Evolutionary conservation across 2,113 vertebrate genomes (phyloP), one percentile per base, ranked within the genome.

Genomic region (Oryzias melastigma): DNA sequence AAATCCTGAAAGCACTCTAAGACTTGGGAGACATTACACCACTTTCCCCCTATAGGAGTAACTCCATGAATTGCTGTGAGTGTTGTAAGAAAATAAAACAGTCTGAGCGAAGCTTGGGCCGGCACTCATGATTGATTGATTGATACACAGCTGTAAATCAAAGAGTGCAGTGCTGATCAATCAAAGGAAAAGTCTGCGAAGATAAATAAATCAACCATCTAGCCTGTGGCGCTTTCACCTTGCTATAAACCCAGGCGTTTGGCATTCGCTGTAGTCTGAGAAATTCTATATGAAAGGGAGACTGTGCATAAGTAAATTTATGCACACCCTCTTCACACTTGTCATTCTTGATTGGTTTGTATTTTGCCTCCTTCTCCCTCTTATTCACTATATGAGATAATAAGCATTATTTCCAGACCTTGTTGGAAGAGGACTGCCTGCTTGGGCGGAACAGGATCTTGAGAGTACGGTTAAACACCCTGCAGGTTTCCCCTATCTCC

Each of bases 281-380:
- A 65, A 71, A 73, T 45, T 73, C 57, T 65, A 48, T 58, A 35
- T 15, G 47, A 71, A 42, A 63, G 16, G 10, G 42, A 67, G 55
- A 48, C 35, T 65, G 74, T 72, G 70, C 64, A 51, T 53, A 79
- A 67, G 58, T 49, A 78, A 88, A 86, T 87, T 71, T 82, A 86
- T 85, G 84, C 75, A 84, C 77, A 74, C 78, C 82, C 66, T 62
- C 85, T 81, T 81, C 70, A 86, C 82, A 81, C 68, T 56, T 73
- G 77, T 64, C 75, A 66, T 62, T 83, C 65, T 45, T 71, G 80
- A 86, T 73, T 85, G 70, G 75, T 82, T 88, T 85, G 81, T 74
- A 70, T 82, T 76, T 62, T 66, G 52, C 63, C 73, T 68, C 77
- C 79, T 61, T 73, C 58, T 77, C 63, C 57, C 66, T 65, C 65